Conservation (phyloP, 2,113 vertebrate genomes). For the Sceloporus tristichus region DNA sequence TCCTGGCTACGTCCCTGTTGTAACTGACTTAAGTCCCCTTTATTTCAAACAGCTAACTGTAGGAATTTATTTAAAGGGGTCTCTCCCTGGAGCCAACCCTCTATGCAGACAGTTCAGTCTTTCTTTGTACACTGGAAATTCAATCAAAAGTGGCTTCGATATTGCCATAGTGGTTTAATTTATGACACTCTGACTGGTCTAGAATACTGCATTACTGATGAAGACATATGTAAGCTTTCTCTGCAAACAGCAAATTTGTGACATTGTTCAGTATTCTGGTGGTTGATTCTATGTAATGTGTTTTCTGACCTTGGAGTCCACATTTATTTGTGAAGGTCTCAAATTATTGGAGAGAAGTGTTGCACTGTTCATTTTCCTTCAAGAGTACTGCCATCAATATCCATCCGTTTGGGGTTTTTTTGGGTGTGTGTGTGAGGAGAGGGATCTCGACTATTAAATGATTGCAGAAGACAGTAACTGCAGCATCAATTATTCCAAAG, state of each 20-base stretch:
- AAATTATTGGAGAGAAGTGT: conserved; percentile 72
- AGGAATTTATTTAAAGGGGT: not conserved
- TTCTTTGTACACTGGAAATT: not conserved
- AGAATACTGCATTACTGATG: conserved; percentile 43
- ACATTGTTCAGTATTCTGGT: conserved; percentile 67
- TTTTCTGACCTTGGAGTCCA: conserved; percentile 75
- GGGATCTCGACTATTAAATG: conserved; percentile 66
- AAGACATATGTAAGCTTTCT: conserved; percentile 68
- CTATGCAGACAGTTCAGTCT: not conserved
- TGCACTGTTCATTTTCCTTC: conserved; percentile 75
- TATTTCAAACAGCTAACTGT: not conserved
- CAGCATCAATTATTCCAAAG: conserved; percentile 63
- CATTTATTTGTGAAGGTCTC: conserved; percentile 76
- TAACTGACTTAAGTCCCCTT: not conserved
- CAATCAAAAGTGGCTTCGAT: conserved; percentile 63
- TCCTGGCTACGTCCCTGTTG: too few relatives aligned
- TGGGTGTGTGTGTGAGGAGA: too few relatives aligned
- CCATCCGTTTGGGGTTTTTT: conserved; percentile 43
- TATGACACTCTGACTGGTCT: conserved; percentile 58
- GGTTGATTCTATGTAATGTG: conserved; percentile 63
- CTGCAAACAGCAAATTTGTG: conserved; percentile 57
- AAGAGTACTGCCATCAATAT: conserved; percentile 73
- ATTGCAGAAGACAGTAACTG: conserved; percentile 71
- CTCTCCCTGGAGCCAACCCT: not conserved
- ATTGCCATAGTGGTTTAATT: conserved; percentile 39